These are phyloP conservation scores for Dreissena rostriformis DNA, from an alignment of 1,140 invertebrate genomes.

Conservation along the genomic window DNA sequence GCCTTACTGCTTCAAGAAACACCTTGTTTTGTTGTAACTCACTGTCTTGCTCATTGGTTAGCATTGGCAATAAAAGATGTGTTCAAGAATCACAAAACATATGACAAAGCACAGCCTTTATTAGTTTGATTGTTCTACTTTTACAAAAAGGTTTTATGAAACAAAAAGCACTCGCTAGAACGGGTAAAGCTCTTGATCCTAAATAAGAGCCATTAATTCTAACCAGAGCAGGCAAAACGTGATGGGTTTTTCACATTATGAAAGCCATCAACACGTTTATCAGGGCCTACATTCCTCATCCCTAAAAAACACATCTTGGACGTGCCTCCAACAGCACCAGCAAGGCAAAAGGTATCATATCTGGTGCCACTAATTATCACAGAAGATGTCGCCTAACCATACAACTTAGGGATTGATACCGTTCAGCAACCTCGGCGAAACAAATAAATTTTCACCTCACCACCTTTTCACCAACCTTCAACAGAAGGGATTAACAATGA, in stretches of 20 bases:
- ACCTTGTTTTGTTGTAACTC: background rate
- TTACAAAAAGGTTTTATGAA: background rate
- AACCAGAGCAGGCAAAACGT: background rate
- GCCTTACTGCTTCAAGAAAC: background rate
- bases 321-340: no score
- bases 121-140: background rate
- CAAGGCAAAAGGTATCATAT: no score
- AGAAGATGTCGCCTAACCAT: no score
- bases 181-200: background rate
- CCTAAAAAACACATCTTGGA: no score
- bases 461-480: no score
- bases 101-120: slow-evolving; percentile 7
- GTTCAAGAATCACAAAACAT: slow-evolving; percentile 15
- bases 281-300: no score
- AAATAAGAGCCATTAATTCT: background rate
- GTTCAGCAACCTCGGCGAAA: no score
- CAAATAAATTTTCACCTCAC: no score
- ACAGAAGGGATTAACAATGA: no score
- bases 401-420: no score
- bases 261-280: no score
- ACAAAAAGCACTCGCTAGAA: background rate
- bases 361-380: no score
- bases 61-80: slow-evolving; percentile 14
- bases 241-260: background rate
- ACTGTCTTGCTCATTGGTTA: slow-evolving; percentile 26